Evolutionary conservation across 2,797 vertebrate genomes (phyloP).

Genomic region (Numenius phaeopus): DNA sequence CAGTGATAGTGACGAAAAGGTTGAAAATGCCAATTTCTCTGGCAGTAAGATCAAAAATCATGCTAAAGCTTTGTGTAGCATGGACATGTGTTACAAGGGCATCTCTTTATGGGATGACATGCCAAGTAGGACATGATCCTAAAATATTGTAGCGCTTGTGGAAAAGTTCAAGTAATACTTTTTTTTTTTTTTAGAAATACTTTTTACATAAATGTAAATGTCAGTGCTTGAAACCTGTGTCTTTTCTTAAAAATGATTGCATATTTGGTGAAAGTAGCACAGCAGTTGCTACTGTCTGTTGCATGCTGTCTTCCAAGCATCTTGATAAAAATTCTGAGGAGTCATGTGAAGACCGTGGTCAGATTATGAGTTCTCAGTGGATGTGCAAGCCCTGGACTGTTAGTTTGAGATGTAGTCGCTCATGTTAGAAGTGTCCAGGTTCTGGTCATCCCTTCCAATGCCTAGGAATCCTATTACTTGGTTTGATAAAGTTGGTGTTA

Average conservation of each 20-base stretch:
- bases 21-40: not conserved
- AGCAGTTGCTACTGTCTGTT: not conserved
- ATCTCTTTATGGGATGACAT: not conserved
- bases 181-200: not conserved
- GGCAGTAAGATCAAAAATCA: not conserved
- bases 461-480: not conserved
- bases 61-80: not conserved
- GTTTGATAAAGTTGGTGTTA: not conserved
- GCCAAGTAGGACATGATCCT: not conserved
- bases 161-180: not conserved
- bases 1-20: not conserved
- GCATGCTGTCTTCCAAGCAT: not conserved
- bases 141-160: not conserved
- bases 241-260: not conserved
- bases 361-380: not conserved
- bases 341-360: not conserved
- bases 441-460: not conserved
- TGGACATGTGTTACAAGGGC: fast-evolving
- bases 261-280: not conserved
- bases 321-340: not conserved
- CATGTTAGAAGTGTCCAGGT: fast-evolving
- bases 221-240: not conserved
- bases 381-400: not conserved
- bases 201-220: not conserved
- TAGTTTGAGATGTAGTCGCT: not conserved